These are phyloP conservation scores for Triplophysa yarkandensis DNA, from an alignment of 2,797 vertebrate genomes.

Conservation along the genomic window DNA sequence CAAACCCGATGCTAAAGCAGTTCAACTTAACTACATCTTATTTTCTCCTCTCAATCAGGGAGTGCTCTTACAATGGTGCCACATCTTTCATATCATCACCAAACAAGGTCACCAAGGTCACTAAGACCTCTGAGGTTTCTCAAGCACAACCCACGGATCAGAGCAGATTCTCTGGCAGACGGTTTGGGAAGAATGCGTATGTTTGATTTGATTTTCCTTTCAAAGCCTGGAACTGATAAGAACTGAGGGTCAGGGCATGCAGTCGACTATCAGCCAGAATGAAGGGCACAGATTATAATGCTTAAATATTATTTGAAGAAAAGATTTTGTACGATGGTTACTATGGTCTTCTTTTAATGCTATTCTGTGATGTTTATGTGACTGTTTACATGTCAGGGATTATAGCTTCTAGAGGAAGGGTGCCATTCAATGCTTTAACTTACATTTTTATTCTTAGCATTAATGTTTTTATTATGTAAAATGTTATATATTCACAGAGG, in stretches of 20 bases:
- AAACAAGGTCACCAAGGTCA: constrained; percentile 71
- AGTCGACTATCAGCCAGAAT: constrained; percentile 14
- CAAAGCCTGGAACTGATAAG: constrained; percentile 22
- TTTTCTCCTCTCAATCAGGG: constrained; percentile 56
- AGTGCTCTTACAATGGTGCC: constrained; percentile 77
- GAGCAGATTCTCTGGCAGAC: constrained; percentile 67
- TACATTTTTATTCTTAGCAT: neutral
- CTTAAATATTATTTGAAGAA: neutral
- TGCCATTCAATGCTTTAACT: neutral
- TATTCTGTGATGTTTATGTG: neutral
- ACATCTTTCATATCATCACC: constrained; percentile 74
- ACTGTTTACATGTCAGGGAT: neutral
- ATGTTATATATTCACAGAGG: no score
- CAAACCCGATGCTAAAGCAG: neutral
- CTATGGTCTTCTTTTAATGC: neutral
- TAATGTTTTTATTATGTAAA: no score
- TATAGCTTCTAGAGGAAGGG: neutral
- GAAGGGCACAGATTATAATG: neutral
- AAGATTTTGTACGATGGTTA: neutral
- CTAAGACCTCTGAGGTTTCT: constrained; percentile 60
- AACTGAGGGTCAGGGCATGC: neutral
- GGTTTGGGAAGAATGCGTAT: constrained; percentile 91
- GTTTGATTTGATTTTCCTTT: constrained; percentile 73
- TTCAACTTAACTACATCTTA: no score
- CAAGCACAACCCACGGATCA: constrained; percentile 61